Conservation (phyloP, 2,797 vertebrate species). For the Phoxinus dragarum region DNA sequence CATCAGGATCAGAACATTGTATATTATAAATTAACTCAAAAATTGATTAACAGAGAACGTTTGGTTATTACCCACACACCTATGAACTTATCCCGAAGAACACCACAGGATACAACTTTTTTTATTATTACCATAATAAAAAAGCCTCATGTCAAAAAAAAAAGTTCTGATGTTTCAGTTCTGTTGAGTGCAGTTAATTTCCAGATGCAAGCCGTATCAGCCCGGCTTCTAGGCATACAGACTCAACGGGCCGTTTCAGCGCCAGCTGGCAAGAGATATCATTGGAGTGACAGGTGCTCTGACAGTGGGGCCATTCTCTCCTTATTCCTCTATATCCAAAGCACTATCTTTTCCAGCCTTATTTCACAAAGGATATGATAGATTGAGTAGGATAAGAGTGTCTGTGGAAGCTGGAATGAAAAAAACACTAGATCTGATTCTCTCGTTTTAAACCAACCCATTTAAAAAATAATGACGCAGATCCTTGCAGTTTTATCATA, state of each 20-base stretch:
- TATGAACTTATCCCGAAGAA: constrained; percentile 12
- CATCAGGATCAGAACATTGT: not conserved
- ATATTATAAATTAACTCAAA: not conserved
- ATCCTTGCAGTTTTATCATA: not conserved
- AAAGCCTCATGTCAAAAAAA: constrained; percentile 22
- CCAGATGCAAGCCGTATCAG: constrained; percentile 55
- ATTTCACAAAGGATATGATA: constrained; percentile 43
- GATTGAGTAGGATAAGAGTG: constrained; percentile 31
- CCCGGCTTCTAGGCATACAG: constrained; percentile 40
- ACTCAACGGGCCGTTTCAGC: constrained; percentile 55
- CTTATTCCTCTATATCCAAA: constrained; percentile 20
- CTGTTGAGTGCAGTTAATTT: constrained; percentile 42
- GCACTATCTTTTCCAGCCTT: constrained; percentile 11
- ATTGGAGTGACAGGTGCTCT: constrained; percentile 49
- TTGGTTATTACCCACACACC: not conserved
- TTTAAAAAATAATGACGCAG: not conserved
- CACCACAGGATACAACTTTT: not conserved
- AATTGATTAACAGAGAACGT: not conserved
- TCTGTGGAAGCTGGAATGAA: constrained; percentile 12
- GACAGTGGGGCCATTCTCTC: constrained; percentile 50
- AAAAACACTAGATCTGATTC: constrained; percentile 1
- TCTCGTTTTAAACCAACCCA: not conserved
- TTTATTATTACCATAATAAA: not conserved
- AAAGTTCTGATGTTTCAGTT: constrained; percentile 18
- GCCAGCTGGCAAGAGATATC: constrained; percentile 57